Evolutionary conservation across 2,888 invertebrate genomes (phyloP).

Genomic region (Erannis defoliaria): DNA sequence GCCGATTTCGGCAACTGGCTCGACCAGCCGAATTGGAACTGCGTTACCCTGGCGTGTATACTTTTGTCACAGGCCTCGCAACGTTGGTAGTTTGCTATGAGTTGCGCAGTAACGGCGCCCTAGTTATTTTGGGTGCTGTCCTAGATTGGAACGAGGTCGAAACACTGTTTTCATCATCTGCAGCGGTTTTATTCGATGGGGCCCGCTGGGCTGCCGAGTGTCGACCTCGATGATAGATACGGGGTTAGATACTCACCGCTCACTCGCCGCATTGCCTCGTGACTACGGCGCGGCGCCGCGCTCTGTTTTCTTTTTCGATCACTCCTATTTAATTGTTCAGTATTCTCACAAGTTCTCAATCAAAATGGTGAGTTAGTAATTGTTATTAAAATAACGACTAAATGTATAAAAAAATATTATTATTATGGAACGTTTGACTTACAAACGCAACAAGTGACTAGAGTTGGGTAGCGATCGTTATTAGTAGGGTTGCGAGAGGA

Average conservation of each 20-base stretch:
- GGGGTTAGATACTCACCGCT: conserved; percentile 42
- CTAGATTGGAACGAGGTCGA: conserved; percentile 81
- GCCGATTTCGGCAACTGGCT: conserved; percentile 69
- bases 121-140: conserved; percentile 84
- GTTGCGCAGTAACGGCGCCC: conserved; percentile 81
- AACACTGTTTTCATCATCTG: conserved; percentile 81
- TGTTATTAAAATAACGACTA: background rate
- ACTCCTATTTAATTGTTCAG: too few species aligned
- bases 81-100: conserved; percentile 60
- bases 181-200: conserved; percentile 77
- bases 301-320: too few species aligned
- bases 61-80: conserved; percentile 49
- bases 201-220: conserved; percentile 69
- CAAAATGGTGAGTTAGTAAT: too few species aligned
- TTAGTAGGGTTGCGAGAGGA: too few species aligned
- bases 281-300: background rate
- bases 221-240: conserved; percentile 62
- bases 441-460: too few species aligned
- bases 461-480: too few species aligned
- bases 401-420: too few species aligned
- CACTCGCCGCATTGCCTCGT: conserved; percentile 40
- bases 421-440: too few species aligned
- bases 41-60: conserved; percentile 39
- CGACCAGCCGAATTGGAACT: conserved; percentile 53
- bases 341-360: too few species aligned